Evolutionary conservation across 2,888 invertebrate species (phyloP), one percentile per base, ranked within the genome.

Genomic region (Aporophyla lueneburgensis): DNA sequence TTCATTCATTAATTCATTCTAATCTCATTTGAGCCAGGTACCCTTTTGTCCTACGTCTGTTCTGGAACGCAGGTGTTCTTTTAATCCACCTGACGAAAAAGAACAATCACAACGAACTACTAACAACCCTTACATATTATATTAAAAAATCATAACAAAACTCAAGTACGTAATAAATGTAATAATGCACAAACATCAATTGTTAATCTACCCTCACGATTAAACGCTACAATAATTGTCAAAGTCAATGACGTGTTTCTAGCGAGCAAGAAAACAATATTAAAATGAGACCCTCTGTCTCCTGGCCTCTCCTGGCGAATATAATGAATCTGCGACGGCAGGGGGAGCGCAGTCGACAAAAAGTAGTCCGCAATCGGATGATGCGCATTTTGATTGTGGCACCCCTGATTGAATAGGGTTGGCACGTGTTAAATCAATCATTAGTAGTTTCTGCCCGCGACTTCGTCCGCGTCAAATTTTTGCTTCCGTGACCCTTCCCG

Each of bases 371-470:
- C 93, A 94, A 94, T 94, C 93, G 89, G 88, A 91, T 94, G 95
- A 95, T 95, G 95, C 93, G 95, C 95, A 93, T 95, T 95, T 94
- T 92, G 92, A 91, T 87, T 84, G 85, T 81, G 73, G 82, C 89
- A 91, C 91, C 91, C 92, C 85, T 89, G 80, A 70, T 77, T 71
- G 27, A 0, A 0, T 85, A 93, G 92, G 92, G 93, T 62, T 93
- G 92, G 0, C 88, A 65, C 61, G n/a, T 21, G 1, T 12, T 49
- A 3, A 24, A n/a, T n/a, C 53, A 21, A 27, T 6, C 53, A 53
- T 51, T 51, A 19, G n/a, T n/a, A n/a, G n/a, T n/a, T n/a, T n/a
- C n/a, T n/a, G n/a, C n/a, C n/a, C n/a, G n/a, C n/a, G n/a, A n/a
- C n/a, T n/a, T n/a, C n/a, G n/a, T n/a, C n/a, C n/a, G n/a, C n/a